Evolutionary conservation across 2,113 vertebrate species (phyloP), one percentile per base, ranked within the genome.

Genomic region (Chroicocephalus ridibundus): DNA sequence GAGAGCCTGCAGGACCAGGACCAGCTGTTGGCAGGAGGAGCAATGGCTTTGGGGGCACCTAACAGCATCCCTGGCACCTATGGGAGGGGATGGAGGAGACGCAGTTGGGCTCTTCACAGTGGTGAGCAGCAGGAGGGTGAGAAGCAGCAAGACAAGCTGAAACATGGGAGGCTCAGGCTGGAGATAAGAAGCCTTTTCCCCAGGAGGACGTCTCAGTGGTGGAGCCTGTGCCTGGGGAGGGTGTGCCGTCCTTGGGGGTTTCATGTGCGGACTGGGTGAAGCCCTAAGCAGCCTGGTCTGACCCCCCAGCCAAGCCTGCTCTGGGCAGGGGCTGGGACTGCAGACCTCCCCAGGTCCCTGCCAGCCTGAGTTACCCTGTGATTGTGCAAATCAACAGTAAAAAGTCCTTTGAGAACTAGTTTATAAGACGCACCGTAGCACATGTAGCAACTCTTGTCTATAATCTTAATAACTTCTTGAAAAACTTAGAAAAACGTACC

Each of bases 161-260:
- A 61, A 55, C 7, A 26, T 0, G 0, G 4, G 3, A 77, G 11
- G 16, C n/a, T 71, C 7, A 36, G 11, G 14, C 25, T 78, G 17
- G 17, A 51, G 49, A 24, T 24, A 47, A 70, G 36, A 34, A 66
- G 16, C 8, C 11, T 40, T n/a, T 44, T 66, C 18, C 15, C 8
- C 49, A 36, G 14, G 7, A 64, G 42, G 12, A 44, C 10, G 24
- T 19, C 22, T 21, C 42, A 15, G 51, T 7, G 2, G 11, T 38
- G 15, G 32, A 46, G 13, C 7, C 1, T 0, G 31, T 13, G 4
- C 9, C 5, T 18, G 38, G 16, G 20, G 4, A 52, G 17, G 5
- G 6, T 10, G 2, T 0, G 1, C 3, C 2, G 0, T 19, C 14
- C 22, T 40, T 36, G 16, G 3, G 2, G 5, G 1, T 82, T 51